Evolutionary conservation across 2,797 vertebrate genomes (phyloP), one percentile per base, ranked within the genome.

Genomic region (Tenualosa thibaudeaui): DNA sequence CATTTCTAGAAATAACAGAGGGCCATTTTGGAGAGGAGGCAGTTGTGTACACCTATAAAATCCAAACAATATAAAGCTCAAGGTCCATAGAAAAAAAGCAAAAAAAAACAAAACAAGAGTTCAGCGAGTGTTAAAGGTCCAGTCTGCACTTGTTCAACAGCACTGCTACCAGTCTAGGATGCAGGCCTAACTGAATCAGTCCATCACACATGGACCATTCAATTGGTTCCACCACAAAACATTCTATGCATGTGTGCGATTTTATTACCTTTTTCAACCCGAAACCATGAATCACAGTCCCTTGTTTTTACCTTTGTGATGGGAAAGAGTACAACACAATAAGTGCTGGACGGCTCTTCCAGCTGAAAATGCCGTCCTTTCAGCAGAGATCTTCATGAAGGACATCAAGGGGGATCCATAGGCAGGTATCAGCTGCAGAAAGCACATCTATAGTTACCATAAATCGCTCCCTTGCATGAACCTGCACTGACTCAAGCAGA

Each of bases 1-100:
- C 84, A 81, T 50, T 88, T 54, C 22, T 43, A 78, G 81, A 78
- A 78, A 78, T 43, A 78, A 78, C 71, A 43, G 17, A 17, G 40
- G 40, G 37, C 37, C 68, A 75, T 75, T 75, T 40, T 43, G 37
- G 40, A 22, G 6, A 46, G 40, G 40, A 22, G 71, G 71, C 40
- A 19, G 71, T 15, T 7, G 8, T 78, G 40, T 22, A 43, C 71
- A 43, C 37, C 37, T 46, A 22, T 17, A 78, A 22, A 78, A 78
- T 17, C 15, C 15, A 12, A 17, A 46, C 71, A 78, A 78, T 78
- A 78, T 46, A 46, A 19, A 43, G 6, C 37, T 9, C 71, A 43
- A 46, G 40, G 40, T 46, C 19, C 19, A 7, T 46, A 31, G 31
- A 31, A 31, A 31, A 31, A 31, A 31, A 31, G 1, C 0, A 31